A percentile compares a stretch with the other conserved stretches of the same genome.
Conservation (phyloP, 2,797 vertebrate species). For the Merluccius polli region DNA sequence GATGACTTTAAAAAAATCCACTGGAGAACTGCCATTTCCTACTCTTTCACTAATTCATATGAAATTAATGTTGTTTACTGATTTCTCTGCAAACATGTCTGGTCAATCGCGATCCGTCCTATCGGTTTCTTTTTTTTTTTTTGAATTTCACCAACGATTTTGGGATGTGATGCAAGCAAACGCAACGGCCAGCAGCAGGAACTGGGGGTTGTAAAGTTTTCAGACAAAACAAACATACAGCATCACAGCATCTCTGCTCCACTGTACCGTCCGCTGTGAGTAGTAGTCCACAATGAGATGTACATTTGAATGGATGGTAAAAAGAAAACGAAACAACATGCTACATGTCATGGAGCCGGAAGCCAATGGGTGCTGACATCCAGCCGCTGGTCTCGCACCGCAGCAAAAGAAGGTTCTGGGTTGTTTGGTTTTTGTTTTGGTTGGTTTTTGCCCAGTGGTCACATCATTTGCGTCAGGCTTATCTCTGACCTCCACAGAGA, state of each 20-base stretch:
- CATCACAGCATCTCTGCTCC: conserved; percentile 51
- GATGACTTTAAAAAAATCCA: conserved; percentile 37
- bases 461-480: conserved; percentile 45
- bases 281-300: no score
- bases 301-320: conserved; percentile 65
- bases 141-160: conserved; percentile 56
- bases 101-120: conserved; percentile 63
- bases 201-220: conserved; percentile 59
- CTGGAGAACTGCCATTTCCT: conserved; percentile 57
- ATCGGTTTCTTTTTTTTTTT: conserved; percentile 44
- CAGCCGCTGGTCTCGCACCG: conserved; percentile 34
- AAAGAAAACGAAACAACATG: conserved; percentile 45
- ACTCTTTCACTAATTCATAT: conserved; percentile 60
- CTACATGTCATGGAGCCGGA: conserved; percentile 52
- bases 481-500: conserved; percentile 37
- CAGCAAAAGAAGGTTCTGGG: conserved; percentile 26
- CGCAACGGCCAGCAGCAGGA: conserved; percentile 66
- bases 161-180: conserved; percentile 72
- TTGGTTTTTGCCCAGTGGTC: conserved; percentile 44
- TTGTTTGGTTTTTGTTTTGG: conserved; percentile 30
- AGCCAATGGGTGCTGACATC: conserved; percentile 39
- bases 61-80: conserved; percentile 74
- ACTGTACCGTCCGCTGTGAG: no score
- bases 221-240: not conserved
- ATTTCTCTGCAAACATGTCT: conserved; percentile 68